Evolutionary conservation across 2,888 invertebrate species (phyloP).

Genomic region (Cheilosia urbana): DNA sequence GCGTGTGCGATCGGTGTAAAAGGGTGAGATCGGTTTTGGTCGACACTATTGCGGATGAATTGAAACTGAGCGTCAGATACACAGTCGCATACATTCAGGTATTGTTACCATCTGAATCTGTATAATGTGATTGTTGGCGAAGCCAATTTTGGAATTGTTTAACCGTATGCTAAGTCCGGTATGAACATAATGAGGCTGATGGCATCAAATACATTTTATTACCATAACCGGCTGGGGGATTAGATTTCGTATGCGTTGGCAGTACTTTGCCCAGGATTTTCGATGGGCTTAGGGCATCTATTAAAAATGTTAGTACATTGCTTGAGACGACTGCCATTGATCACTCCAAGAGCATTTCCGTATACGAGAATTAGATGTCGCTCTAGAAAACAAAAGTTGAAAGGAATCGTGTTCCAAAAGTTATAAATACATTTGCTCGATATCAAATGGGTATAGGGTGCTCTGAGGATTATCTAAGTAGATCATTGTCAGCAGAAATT

Average conservation of each 20-base stretch:
- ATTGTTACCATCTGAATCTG: slow-evolving; percentile 24
- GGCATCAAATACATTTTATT: neutral
- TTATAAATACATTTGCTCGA: too few species aligned
- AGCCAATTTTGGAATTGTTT: slow-evolving; percentile 49
- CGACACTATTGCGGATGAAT: slow-evolving; percentile 47
- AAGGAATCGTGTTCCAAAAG: too few species aligned
- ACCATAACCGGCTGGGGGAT: slow-evolving; percentile 2
- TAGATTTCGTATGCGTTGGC: neutral
- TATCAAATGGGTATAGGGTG: too few species aligned
- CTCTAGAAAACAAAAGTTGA: too few species aligned
- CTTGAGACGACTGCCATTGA: too few species aligned
- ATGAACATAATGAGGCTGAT: slow-evolving; percentile 29
- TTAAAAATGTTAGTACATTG: too few species aligned
- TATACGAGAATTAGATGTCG: too few species aligned
- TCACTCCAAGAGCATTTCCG: too few species aligned
- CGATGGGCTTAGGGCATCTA: neutral
- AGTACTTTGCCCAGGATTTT: neutral
- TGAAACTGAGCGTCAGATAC: slow-evolving; percentile 28
- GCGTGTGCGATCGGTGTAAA: slow-evolving; percentile 67
- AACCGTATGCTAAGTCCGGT: slow-evolving; percentile 44
- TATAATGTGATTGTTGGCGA: slow-evolving; percentile 6
- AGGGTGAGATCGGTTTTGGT: slow-evolving; percentile 38
- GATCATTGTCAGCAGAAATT: too few species aligned
- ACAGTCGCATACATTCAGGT: slow-evolving; percentile 28
- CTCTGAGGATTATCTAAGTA: too few species aligned